phyloP scores from a whole-genome alignment of 2,797 vertebrate genomes.

The Sebastes nivosus region DNA sequence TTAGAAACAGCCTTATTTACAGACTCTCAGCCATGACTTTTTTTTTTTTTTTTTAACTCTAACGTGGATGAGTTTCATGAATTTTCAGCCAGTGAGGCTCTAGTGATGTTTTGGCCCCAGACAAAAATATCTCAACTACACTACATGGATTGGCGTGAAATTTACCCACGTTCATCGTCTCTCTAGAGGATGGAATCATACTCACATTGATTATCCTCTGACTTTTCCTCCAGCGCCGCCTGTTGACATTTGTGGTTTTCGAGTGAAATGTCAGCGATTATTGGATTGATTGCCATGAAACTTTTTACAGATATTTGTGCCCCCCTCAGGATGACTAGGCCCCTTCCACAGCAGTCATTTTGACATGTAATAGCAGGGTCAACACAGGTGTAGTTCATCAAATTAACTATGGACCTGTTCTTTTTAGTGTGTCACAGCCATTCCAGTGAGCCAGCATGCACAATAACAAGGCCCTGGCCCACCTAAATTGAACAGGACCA shows the following conservation, averaged over 20 bases:
- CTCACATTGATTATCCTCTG: background rate
- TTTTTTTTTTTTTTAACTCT: background rate
- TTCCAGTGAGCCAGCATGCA: too few species aligned
- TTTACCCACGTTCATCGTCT: background rate
- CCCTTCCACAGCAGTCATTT: background rate
- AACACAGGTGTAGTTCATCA: background rate
- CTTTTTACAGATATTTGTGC: background rate
- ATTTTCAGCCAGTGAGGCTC: background rate
- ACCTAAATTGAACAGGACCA: too few species aligned
- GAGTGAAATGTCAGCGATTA: background rate
- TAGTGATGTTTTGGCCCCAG: background rate
- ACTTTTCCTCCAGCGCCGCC: background rate
- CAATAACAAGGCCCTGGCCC: too few species aligned
- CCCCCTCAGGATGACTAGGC: background rate
- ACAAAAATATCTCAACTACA: background rate
- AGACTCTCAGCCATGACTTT: background rate
- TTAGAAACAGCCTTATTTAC: constrained; percentile 20
- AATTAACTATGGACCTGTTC: accelerated
- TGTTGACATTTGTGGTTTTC: background rate
- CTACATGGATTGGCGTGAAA: background rate
- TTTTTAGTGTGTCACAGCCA: too few species aligned
- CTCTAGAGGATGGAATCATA: background rate
- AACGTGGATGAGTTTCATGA: background rate
- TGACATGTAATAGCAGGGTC: background rate
- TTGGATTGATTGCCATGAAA: background rate